These are phyloP conservation scores for Tuberolachnus salignus DNA, from an alignment of 2,888 invertebrate genomes.

Conservation along the genomic window DNA sequence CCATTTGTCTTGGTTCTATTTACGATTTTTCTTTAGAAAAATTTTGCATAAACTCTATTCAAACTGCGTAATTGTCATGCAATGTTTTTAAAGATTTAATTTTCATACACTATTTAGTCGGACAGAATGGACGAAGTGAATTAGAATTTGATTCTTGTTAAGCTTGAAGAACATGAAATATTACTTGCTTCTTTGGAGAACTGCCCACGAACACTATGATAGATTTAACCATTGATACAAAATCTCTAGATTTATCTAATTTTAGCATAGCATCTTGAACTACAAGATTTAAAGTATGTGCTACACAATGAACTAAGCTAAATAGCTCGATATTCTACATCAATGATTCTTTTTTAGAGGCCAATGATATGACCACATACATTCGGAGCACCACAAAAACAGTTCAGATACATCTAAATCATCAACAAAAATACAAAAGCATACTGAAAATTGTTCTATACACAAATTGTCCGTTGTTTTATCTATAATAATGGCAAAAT, in stretches of 20 bases:
- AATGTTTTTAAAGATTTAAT: constrained; percentile 31
- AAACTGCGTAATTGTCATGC: neutral
- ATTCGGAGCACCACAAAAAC: neutral
- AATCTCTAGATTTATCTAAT: neutral
- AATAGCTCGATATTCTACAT: neutral
- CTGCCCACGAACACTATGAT: neutral
- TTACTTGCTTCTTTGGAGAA: neutral
- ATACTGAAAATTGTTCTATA: neutral
- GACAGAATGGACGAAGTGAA: constrained; percentile 8
- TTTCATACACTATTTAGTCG: constrained; percentile 21
- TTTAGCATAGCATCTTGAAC: neutral
- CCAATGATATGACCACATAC: neutral
- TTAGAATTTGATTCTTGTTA: constrained; percentile 1
- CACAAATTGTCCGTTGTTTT: neutral
- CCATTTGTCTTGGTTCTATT: neutral
- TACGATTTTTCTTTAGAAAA: neutral
- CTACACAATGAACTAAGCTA: neutral
- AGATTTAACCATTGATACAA: neutral
- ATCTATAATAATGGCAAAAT: constrained; percentile 7
- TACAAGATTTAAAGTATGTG: neutral
- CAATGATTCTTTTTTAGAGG: neutral
- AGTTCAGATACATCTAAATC: neutral
- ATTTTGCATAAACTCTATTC: neutral
- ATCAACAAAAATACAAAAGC: too few species aligned
- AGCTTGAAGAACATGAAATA: neutral